Evolutionary conservation across 53 echinoderm and acorn worm species (phyloP).

Genomic region (Apostichopus leukothele): DNA sequence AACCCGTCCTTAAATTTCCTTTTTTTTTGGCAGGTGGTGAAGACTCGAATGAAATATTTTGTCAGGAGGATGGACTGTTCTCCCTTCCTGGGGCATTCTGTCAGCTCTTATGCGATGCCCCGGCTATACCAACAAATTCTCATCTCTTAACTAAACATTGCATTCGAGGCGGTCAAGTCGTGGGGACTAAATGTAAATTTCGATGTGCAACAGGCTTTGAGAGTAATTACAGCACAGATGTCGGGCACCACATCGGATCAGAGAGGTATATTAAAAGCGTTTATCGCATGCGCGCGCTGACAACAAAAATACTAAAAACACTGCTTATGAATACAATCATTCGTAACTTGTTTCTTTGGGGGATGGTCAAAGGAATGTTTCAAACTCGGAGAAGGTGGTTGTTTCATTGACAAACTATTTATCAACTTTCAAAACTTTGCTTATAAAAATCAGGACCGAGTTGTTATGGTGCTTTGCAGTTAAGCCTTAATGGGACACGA

Average conservation of each 20-base stretch:
- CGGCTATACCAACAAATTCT: conserved; percentile 60
- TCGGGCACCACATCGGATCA: background rate
- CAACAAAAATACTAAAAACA: too few species aligned
- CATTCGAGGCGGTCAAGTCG: conserved; percentile 55
- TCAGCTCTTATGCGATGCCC: conserved; percentile 73
- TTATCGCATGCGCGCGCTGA: too few species aligned
- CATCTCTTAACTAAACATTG: conserved; percentile 61
- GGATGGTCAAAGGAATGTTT: too few species aligned
- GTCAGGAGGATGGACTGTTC: conserved; percentile 81
- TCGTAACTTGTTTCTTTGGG: background rate
- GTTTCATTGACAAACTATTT: too few species aligned
- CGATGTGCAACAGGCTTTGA: conserved; percentile 72
- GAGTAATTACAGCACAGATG: background rate
- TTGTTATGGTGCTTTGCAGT: too few species aligned
- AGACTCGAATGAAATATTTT: conserved; percentile 64
- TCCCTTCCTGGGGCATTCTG: conserved; percentile 85
- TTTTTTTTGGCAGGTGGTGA: conserved; percentile 41
- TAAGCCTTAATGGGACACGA: too few species aligned
- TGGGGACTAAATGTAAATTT: conserved; percentile 77
- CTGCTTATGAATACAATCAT: too few species aligned
- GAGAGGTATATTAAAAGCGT: background rate
- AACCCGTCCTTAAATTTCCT: too few species aligned
- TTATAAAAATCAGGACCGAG: too few species aligned
- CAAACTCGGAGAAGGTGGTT: too few species aligned
- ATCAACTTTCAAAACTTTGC: too few species aligned